Conservation (phyloP, 2,113 vertebrate genomes). For the Brachyhypopomus occidentalis region DNA sequence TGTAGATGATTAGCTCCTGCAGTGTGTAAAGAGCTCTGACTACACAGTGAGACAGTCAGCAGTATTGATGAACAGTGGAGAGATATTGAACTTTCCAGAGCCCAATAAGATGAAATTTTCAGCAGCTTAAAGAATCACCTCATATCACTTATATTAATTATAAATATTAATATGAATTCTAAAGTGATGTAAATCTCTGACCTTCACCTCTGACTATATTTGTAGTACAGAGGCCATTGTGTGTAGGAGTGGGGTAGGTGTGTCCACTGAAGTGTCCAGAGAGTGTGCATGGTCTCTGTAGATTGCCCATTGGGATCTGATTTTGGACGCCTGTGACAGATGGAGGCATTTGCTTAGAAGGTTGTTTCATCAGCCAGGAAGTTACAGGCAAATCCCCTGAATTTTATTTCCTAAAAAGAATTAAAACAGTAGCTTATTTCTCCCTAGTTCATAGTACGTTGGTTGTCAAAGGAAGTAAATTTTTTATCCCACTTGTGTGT, state of each 20-base stretch:
- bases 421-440: too few relatives aligned
- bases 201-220: too few relatives aligned
- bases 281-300: background rate
- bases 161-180: slow-evolving; percentile 22
- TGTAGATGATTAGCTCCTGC: slow-evolving; percentile 67
- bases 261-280: background rate
- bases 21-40: slow-evolving; percentile 64
- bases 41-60: slow-evolving; percentile 65
- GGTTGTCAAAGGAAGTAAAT: too few relatives aligned
- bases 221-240: too few relatives aligned
- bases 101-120: slow-evolving; percentile 62
- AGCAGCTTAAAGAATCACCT: slow-evolving; percentile 54
- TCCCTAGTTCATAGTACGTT: too few relatives aligned
- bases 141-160: slow-evolving; percentile 54
- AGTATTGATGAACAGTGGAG: slow-evolving; percentile 68
- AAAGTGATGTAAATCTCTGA: too few relatives aligned
- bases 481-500: too few relatives aligned
- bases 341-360: background rate
- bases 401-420: background rate
- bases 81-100: slow-evolving; percentile 74
- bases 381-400: background rate
- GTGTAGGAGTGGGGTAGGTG: too few relatives aligned
- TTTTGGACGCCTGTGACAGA: background rate
- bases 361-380: background rate
- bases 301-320: background rate